phyloP scores from a whole-genome alignment of 2,888 invertebrate species.

The Machimus rusticus region DNA sequence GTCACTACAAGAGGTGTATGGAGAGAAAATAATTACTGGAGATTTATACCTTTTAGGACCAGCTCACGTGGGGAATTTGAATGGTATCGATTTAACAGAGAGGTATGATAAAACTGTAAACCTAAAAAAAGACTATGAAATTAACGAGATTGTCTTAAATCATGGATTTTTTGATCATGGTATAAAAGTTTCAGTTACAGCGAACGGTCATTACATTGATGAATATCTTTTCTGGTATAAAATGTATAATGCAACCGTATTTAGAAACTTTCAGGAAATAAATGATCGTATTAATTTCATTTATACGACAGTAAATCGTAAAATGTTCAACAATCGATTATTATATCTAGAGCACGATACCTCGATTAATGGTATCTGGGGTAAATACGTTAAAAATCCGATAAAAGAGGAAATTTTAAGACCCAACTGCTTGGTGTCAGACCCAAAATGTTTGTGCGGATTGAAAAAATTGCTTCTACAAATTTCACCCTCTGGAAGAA shows the following conservation, averaged over 20 bases:
- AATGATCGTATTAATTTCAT: not conserved
- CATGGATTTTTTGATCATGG: not conserved
- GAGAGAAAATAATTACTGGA: not conserved
- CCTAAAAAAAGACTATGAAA: not conserved
- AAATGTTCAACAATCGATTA: not conserved
- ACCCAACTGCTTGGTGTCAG: not conserved
- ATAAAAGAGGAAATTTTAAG: not conserved
- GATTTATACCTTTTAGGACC: not conserved
- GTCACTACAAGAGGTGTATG: not conserved
- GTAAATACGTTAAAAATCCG: not conserved
- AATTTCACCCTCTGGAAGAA: not conserved
- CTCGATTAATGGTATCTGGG: not conserved
- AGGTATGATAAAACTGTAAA: not conserved
- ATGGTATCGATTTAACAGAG: not conserved
- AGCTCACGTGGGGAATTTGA: not conserved
- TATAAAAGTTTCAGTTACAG: not conserved
- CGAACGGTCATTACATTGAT: not conserved
- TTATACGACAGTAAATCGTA: not conserved
- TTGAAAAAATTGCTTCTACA: not conserved
- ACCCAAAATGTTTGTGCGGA: not conserved
- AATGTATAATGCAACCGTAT: not conserved
- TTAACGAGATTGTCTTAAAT: not conserved
- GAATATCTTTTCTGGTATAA: not conserved
- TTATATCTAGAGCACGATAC: constrained; percentile 1
- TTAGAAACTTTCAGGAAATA: not conserved